These are phyloP conservation scores for mouse (Mus musculus) DNA, from an alignment of 2,113 vertebrate species.

Conservation along the genomic window GRCm39 chr10:120253501-120254000, in stretches of 20 bases:
- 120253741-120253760: slow-evolving; percentile 35
- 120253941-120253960: background rate
- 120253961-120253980: background rate
- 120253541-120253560: slow-evolving; percentile 78
- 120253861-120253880: slow-evolving; percentile 32
- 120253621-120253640: slow-evolving; percentile 62
- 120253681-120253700: slow-evolving; percentile 45
- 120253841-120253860: background rate
- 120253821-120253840: slow-evolving; percentile 73
- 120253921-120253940: background rate
- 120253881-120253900: slow-evolving; percentile 14
- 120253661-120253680: slow-evolving; percentile 61
- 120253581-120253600: slow-evolving; percentile 81
- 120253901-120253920: background rate
- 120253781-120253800: slow-evolving; percentile 47
- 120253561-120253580: slow-evolving; percentile 77
- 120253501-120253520: slow-evolving; percentile 78
- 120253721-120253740: background rate
- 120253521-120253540: slow-evolving; percentile 73
- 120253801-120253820: slow-evolving; percentile 52
- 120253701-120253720: slow-evolving; percentile 33
- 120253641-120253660: slow-evolving; percentile 32
- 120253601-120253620: slow-evolving; percentile 37
- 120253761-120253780: background rate
- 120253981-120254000: background rate